Base-by-base conservation (phyloP, 2,113 vertebrate genomes). In the Bufo bufo region DNA sequence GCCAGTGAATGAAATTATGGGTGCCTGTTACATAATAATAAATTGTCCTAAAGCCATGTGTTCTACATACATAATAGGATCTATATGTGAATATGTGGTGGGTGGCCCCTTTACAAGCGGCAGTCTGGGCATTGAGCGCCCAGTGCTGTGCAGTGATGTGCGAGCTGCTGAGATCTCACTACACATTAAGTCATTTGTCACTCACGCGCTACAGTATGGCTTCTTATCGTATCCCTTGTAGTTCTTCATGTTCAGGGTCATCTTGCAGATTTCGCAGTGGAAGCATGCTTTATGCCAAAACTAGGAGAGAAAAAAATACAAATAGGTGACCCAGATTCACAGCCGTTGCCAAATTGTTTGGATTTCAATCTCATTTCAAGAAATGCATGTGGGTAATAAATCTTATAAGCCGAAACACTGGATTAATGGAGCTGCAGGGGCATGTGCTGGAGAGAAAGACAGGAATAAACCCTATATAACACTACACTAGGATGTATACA, bases 221-320 rank as follows among this genome's bases (percentile, higher is more conserved):
- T 95, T 96, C 94, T 96, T 96, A 92, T 96, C 95, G 0, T 96
- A 96, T 90, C 96, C 96, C 92, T 96, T 96, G 95, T 96, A 96
- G 93, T 96, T 96, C 83, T 96, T 96, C 96, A 96, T 96, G 91
- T 96, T 96, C 6, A 96, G 92, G 5, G 95, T 96, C 96, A 96
- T 96, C 93, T 95, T 95, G 95, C 96, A 96, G 89, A 91, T 95
- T 92, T 96, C 96, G 13, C 96, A 96, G 87, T 95, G 95, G 91
- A 96, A 96, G 65, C 96, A 96, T 61, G 96, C 92, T 90, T 96
- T 96, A 80, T 96, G 96, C 96, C 96, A 96, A 90, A 92, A 96
- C 96, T 96, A 91, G 50, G 84, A 78, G 77, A 91, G 2, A 61
- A 0, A 2, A 19, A 12, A 47, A 86, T 11, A 63, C 7, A 77